Evolutionary conservation across 2,888 invertebrate genomes (phyloP), one percentile per base, ranked within the genome.

Genomic region (Trichogramma dendrolimi): DNA sequence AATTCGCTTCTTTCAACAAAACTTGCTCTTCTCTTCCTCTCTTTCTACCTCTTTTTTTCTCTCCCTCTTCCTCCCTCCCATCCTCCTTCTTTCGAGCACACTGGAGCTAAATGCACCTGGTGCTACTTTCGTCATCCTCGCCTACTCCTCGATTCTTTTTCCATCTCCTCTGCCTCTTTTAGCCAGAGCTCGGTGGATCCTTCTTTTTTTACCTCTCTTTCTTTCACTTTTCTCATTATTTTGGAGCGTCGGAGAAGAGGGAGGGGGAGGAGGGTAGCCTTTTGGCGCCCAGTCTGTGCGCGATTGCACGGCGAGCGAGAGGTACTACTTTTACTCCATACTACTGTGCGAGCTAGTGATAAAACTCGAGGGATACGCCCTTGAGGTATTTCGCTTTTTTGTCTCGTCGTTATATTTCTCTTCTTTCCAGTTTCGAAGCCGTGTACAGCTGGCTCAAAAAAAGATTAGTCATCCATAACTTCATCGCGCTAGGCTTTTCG

Each of bases 161-260:
- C 27, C 27, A 27, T 27, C 27, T 27, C 4, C 40, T 49, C 5
- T 27, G 27, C 27, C 27, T 27, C 27, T 27, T 27, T 27, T 27
- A 27, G 27, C 27, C 27, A 27, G 27, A 27, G 27, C 27, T 27
- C 27, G 27, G 27, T 27, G 27, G 27, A 2, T 27, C 27, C 27
- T 27, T 27, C 27, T 27, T 27, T 27, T 14, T 27, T 27, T 27
- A 27, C 27, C 27, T 27, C 27, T 27, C 27, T 27, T 27, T 27
- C 27, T 53, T 62, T 50, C 58, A 55, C 11, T 54, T 55, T 51
- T 53, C 53, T 53, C 50, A 51, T 62, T 60, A 60, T 53, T 50
- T 53, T 56, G 44, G 58, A n/a, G 46, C 27, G 14, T 52, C 14
- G 27, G 27, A 27, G 27, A 27, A 27, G 27, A 3, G 14, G 27